Conservation (phyloP, 2,113 vertebrate species). For the Arizona elegans region DNA sequence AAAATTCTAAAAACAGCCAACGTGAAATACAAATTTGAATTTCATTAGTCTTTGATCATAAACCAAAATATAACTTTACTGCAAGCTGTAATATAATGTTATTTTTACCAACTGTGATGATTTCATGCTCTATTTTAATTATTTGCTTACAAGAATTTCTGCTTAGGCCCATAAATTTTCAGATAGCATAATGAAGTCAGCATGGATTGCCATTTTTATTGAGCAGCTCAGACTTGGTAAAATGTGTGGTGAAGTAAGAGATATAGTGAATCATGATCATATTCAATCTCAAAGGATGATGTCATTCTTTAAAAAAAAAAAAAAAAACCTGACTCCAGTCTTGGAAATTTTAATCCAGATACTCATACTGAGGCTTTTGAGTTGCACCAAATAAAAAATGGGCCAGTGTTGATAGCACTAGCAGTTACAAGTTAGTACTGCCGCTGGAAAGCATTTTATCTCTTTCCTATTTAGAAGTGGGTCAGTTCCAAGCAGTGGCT, state of each 20-base stretch:
- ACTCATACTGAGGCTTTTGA: background rate
- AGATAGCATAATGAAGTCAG: background rate
- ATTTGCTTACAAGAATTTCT: background rate
- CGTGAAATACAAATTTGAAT: background rate
- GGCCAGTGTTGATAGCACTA: background rate
- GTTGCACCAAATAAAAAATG: background rate
- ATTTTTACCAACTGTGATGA: too few species aligned
- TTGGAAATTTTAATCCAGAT: background rate
- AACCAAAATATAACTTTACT: background rate
- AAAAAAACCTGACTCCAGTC: background rate
- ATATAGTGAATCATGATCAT: background rate
- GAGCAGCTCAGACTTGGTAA: background rate
- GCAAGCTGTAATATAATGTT: background rate
- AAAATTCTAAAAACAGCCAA: slow-evolving; percentile 62
- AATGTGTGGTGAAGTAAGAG: background rate
- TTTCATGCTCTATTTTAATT: background rate
- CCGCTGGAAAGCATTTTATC: background rate
- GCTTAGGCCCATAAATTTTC: background rate
- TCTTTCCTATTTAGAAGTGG: background rate
- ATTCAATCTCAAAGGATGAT: background rate
- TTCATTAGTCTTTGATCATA: background rate
- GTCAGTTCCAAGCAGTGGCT: background rate
- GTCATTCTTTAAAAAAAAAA: background rate
- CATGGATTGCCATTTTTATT: background rate
- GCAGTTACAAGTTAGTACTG: background rate